Base-by-base conservation (phyloP, 2,797 vertebrate species). In the Podarcis lilfordi region DNA sequence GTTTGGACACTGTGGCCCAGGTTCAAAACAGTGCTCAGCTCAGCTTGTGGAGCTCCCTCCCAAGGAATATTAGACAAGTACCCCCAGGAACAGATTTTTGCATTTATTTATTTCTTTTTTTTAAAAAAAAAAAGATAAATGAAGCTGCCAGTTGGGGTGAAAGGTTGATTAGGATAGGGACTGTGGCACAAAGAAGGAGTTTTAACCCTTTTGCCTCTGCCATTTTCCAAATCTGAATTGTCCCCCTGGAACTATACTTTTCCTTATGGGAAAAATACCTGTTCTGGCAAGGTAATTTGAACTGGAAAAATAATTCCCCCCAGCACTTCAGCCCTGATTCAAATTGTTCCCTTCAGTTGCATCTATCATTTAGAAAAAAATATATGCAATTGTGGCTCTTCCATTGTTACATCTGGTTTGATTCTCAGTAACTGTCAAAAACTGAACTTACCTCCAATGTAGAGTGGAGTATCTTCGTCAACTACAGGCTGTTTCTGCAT, bases 401-500 rank as follows among this genome's bases (percentile, higher is more conserved):
- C 45, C 29, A 9, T 11, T 27, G 37, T 13, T 32, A 82, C 3
- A 64, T 32, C 37, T 75, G 35, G n/a, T 50, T 19, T 76, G 25
- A 69, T 21, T 29, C 15, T 69, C 3, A 77, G 23, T 11, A 66
- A 8, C 82, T 32, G 13, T 23, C 83, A 59, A 89, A 78, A 90
- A 82, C 5, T 83, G 79, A 84, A 19, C 76, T 32, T 97, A 99
- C 99, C 99, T 98, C 99, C 99, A n/a, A 99, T 98, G 96, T 99
- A 99, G 72, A 99, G 98, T 25, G 98, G 98, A 9, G 98, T 98
- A 95, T 97, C 98, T 95, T 97, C 97, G 96, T 98, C 98, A 74
- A 98, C 96, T 0, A 98, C 96, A 0, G 98, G 98, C 89, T 98
- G 98, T 43, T 98, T 98, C 23, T 98, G 97, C 43, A 99, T 97